Evolutionary conservation across 2,113 vertebrate genomes (phyloP), one percentile per base, ranked within the genome.

Genomic region (Tichodroma muraria): DNA sequence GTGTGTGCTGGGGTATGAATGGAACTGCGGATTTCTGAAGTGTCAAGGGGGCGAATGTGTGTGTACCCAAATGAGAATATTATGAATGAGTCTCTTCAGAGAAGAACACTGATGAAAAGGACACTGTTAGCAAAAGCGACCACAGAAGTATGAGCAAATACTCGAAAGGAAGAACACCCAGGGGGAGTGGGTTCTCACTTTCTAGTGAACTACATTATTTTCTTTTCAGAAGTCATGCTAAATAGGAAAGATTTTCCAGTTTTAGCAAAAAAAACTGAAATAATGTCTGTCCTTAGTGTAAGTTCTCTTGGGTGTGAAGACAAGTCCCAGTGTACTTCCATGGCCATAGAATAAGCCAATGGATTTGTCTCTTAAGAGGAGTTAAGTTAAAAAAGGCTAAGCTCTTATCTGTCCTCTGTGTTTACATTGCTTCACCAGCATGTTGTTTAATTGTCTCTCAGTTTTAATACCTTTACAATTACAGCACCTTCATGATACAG

Each of bases 41-140:
- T 86, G 89, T 82, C 92, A 81, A 64, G 92, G 84, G 93, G 81
- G 83, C 1, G 6, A 93, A 87, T 59, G 90, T 88, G 94, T 89
- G 71, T 69, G 27, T 69, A 93, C 60, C 87, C 80, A 76, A 86
- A 86, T 60, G 90, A 77, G 91, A 79, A 49, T 94, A 92, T 91
- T 89, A 95, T 96, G 95, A 95, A 97, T 97, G 88, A 95, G 93
- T 83, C 94, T 96, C 94, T 97, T 97, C 95, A 97, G 95, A 92
- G 89, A 84, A 30, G 22, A 95, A 86, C 87, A 80, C 80, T 85
- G 65, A 73, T 89, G 93, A 92, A 96, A 96, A 61, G 53, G 88
- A 94, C 83, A 96, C 84, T 94, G 88, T 95, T 95, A 60, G 90
- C 84, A 70, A 54, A 59, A 87, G 45, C 4, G 10, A 88, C 97